Evolutionary conservation across 1,140 invertebrate species (phyloP), one percentile per base, ranked within the genome.

Genomic region (Adelges cooleyi): DNA sequence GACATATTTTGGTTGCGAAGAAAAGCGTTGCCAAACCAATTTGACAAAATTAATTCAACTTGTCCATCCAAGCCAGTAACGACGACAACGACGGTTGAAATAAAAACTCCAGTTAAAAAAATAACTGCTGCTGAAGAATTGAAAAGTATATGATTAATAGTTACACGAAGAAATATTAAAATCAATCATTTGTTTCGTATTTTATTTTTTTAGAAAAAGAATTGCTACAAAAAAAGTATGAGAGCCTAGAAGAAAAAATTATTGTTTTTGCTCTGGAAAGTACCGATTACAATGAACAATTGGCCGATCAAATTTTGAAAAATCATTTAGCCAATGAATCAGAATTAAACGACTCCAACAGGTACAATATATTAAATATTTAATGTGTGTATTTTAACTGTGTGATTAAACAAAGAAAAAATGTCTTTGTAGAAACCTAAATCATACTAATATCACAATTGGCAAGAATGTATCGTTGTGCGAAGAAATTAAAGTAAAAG

Each of bases 251-350:
- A 8, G 87, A 90, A 70, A 82, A 85, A 69, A 82, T 93, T 5
- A 84, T 92, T 25, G 77, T 82, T 6, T 83, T 92, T 71, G 90
- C 90, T n/a, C 76, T 92, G 70, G 90, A 93, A 71, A 90, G 87
- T 72, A 87, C 89, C 1, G 84, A 86, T 72, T 92, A 84, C 74
- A 85, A 90, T 67, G 86, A 90, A 73, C 82, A 86, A 70, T 77
- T 83, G 67, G 88, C 89, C 6, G 82, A 68, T 50, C 72, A 75
- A 71, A 50, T 67, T 42, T 48, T 67, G 17, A 59, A 56, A 13
- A 62, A 29, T 5, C 42, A 62, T 29, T 15, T 62, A 29, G 5
- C 44, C 27, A 62, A 62, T 29, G 54, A 62, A 62, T 62, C 18
- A 44, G 46, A 46, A 33, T n/a, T n/a, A n/a, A n/a, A n/a, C n/a